Evolutionary conservation across 2,888 invertebrate genomes (phyloP), one percentile per base, ranked within the genome.

Genomic region (Frankliniella fusca): DNA sequence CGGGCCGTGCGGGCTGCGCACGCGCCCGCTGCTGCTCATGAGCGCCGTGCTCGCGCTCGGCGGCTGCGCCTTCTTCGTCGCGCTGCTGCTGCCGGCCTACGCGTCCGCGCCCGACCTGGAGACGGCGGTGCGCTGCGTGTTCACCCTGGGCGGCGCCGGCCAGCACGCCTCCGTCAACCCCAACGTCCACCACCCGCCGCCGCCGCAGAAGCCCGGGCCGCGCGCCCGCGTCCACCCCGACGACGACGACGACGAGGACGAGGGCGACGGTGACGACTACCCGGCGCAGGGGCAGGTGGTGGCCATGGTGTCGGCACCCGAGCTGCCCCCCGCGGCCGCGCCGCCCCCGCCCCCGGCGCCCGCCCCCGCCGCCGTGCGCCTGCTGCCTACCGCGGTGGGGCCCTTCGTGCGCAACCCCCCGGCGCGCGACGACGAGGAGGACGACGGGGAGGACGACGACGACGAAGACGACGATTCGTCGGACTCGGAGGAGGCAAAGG

Each of bases 101-200:
- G n/a, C 70, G 23, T 76, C 70, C 70, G 70, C n/a, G 23, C 12
- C 27, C 23, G 70, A 76, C 70, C 27, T 76, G 70, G 70, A 76
- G 23, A 27, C 70, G 11, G 70, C 70, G 27, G 23, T 76, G 70
- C 27, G 27, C 23, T 27, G 9, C 70, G 23, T 27, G 8, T n/a
- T 23, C 70, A 23, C 70, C 23, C 27, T 76, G 23, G 70, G 70
- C 70, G 70, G 70, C 70, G 70, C 70, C 23, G 70, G 70, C 23
- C 70, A 23, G 23, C 23, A 23, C 23, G 70, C 70, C 11, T 12
- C 12, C 70, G 27, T 76, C 70, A 76, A 76, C 70, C 70, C 70
- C 27, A 76, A 76, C 70, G 70, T 76, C 23, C 70, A 76, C 70
- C 70, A 76, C 70, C 70, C 70, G 70, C 23, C 70, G 9, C 12